Conservation (phyloP, 2,888 invertebrate species). For the Tanytarsus gracilentus region DNA sequence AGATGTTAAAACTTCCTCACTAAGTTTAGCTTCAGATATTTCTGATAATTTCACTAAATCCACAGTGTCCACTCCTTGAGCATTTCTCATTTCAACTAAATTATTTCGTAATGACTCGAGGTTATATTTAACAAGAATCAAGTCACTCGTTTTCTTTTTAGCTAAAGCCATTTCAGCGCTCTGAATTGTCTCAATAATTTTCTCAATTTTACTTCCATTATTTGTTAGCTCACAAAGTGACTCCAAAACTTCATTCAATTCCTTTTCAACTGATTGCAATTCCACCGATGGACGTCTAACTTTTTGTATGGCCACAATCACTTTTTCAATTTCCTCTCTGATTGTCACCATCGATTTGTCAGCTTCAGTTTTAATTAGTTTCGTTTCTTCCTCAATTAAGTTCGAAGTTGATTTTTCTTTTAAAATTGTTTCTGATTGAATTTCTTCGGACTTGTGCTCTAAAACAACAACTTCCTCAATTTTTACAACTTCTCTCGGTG, state of each 20-base stretch:
- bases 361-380: constrained; percentile 34
- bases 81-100: not conserved
- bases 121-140: constrained; percentile 1
- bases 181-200: constrained; percentile 38
- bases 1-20: not conserved
- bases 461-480: too few species aligned
- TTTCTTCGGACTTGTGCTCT: too few species aligned
- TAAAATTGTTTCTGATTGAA: too few species aligned
- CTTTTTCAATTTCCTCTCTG: constrained; percentile 33
- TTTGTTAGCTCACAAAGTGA: constrained; percentile 42
- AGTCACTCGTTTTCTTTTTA: not conserved
- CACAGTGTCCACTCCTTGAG: not conserved
- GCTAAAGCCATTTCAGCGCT: constrained; percentile 33
- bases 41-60: not conserved
- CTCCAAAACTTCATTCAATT: constrained; percentile 35
- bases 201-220: constrained; percentile 36
- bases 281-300: constrained; percentile 34
- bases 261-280: constrained; percentile 30
- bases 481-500: not conserved
- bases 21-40: not conserved
- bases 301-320: constrained; percentile 32
- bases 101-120: not conserved
- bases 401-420: not conserved
- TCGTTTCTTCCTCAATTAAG: too few species aligned
- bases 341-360: constrained; percentile 37